Percentiles rank a stretch among this genome's conserved stretches.
Conservation (phyloP, 2,113 vertebrate species). For the Psilopsiagon aymara region DNA sequence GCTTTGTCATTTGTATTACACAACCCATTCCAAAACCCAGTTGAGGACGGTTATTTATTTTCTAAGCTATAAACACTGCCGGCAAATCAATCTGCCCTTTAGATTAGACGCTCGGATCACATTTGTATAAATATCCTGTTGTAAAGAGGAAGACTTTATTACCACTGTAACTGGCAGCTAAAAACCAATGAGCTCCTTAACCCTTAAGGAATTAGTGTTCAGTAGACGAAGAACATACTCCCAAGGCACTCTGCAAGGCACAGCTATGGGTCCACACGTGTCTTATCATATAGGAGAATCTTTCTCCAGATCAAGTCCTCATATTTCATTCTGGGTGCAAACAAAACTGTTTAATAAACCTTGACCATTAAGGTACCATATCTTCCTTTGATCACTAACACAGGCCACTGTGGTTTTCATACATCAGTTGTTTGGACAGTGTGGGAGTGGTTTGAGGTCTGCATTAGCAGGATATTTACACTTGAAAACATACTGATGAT, state of each 20-base stretch:
- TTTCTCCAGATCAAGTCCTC: neutral
- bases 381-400: constrained; percentile 68
- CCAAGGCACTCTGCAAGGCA: neutral
- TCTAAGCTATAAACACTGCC: constrained; percentile 59
- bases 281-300: constrained; percentile 20
- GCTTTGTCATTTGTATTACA: constrained; percentile 60
- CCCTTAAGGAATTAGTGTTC: neutral
- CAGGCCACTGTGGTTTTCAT: constrained; percentile 57
- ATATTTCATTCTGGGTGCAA: constrained; percentile 48
- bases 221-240: neutral
- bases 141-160: constrained; percentile 52
- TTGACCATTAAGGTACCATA: constrained; percentile 24
- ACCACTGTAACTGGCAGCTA: constrained; percentile 42
- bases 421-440: constrained; percentile 64
- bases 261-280: neutral
- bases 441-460: constrained; percentile 53
- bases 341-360: constrained; percentile 54
- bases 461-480: constrained; percentile 71
- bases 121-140: constrained; percentile 72
- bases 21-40: constrained; percentile 45
- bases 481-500: constrained; percentile 56
- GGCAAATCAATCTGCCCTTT: constrained; percentile 65
- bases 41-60: constrained; percentile 50
- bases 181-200: constrained; percentile 5
- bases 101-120: constrained; percentile 34